These are phyloP conservation scores for Clistopyga incitator DNA, from an alignment of 2,888 invertebrate genomes.

Conservation along the genomic window DNA sequence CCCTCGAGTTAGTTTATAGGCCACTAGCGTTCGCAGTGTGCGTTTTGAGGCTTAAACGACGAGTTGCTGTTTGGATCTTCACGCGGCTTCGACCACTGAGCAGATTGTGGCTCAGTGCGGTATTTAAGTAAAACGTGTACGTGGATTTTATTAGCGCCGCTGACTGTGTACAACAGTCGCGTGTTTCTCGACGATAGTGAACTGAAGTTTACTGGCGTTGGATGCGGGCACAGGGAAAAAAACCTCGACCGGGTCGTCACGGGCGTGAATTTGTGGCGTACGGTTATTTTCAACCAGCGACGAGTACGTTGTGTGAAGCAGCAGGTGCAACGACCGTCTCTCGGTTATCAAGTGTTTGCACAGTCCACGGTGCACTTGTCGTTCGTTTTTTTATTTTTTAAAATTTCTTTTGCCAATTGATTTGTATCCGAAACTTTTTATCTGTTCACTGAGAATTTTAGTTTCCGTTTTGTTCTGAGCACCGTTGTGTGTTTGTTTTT, in stretches of 20 bases:
- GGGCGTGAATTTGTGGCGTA: conserved; percentile 10
- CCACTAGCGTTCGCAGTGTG: neutral
- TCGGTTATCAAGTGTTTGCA: conserved; percentile 6
- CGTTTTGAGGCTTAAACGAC: neutral
- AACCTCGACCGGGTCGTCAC: conserved; percentile 5
- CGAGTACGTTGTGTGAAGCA: neutral
- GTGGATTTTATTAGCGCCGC: neutral
- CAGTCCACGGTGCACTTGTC: neutral
- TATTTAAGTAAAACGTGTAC: neutral
- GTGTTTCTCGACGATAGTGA: neutral
- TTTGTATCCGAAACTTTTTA: neutral
- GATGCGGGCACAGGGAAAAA: neutral
- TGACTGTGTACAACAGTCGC: neutral
- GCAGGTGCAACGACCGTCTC: conserved; percentile 47
- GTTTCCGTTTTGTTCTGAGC: neutral
- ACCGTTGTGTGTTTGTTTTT: conserved; percentile 17
- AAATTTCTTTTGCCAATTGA: neutral
- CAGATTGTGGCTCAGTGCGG: neutral
- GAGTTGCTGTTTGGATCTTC: neutral
- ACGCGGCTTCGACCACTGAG: neutral
- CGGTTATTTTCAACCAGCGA: conserved; percentile 8
- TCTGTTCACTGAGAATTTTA: neutral
- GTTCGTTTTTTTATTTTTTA: neutral
- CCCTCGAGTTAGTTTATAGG: conserved; percentile 5
- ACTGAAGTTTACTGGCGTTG: neutral